These are phyloP conservation scores for Psophia crepitans DNA, from an alignment of 2,113 vertebrate genomes.

Conservation along the genomic window DNA sequence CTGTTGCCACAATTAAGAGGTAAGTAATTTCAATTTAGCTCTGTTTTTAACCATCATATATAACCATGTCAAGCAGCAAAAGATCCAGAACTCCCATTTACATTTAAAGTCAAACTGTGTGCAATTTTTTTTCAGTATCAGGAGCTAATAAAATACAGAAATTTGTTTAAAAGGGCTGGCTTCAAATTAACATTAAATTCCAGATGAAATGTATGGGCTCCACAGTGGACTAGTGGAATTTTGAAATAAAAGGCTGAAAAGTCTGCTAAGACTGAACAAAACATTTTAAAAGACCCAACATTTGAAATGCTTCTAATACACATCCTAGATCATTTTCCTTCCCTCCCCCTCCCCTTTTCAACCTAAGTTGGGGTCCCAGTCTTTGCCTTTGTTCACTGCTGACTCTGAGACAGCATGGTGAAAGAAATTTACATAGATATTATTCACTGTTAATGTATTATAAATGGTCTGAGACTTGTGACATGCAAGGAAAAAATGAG, in stretches of 20 bases:
- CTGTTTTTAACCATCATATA: slow-evolving; percentile 70
- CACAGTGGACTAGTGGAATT: slow-evolving; percentile 82
- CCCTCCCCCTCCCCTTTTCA: slow-evolving; percentile 64
- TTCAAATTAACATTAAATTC: slow-evolving; percentile 81
- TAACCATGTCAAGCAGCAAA: slow-evolving; percentile 71
- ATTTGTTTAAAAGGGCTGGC: slow-evolving; percentile 72
- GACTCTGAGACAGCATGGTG: slow-evolving; percentile 89
- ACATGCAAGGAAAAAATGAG: slow-evolving; percentile 94
- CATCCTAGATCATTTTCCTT: slow-evolving; percentile 74
- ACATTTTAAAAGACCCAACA: slow-evolving; percentile 82
- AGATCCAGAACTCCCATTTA: slow-evolving; percentile 75
- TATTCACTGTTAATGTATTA: slow-evolving; percentile 93
- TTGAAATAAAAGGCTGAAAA: slow-evolving; percentile 79
- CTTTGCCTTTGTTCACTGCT: slow-evolving; percentile 87
- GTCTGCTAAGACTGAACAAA: slow-evolving; percentile 80
- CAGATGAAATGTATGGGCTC: slow-evolving; percentile 86
- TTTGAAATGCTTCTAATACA: slow-evolving; percentile 81
- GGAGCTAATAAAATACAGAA: slow-evolving; percentile 76
- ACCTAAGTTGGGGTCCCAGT: slow-evolving; percentile 76
- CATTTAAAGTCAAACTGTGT: slow-evolving; percentile 77
- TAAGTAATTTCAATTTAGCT: slow-evolving; percentile 73
- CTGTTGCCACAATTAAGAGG: slow-evolving; percentile 72
- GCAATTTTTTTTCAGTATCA: slow-evolving; percentile 71
- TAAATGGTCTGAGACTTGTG: slow-evolving; percentile 93
- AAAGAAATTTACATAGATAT: slow-evolving; percentile 90